These are phyloP conservation scores for Subacronicta megacephala DNA, from an alignment of 2,888 invertebrate species.

Conservation along the genomic window DNA sequence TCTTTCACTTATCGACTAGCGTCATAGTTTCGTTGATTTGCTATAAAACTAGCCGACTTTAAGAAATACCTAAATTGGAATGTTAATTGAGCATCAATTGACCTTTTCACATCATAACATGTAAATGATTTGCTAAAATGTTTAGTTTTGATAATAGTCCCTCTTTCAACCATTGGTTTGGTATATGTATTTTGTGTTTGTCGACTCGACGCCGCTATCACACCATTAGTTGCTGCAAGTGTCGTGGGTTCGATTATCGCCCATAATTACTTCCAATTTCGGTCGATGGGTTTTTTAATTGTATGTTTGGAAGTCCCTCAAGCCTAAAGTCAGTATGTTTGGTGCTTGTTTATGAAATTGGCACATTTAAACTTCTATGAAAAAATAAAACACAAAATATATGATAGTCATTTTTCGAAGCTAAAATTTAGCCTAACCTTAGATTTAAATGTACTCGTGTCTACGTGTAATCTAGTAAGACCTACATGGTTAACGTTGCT, in stretches of 20 bases:
- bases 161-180: not conserved
- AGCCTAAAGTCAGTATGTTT: too few relatives aligned
- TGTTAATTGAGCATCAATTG: not conserved
- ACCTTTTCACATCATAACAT: not conserved
- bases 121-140: conserved; percentile 3
- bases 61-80: not conserved
- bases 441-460: not conserved
- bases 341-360: too few relatives aligned
- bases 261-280: too few relatives aligned
- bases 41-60: not conserved
- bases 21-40: not conserved
- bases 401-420: not conserved
- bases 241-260: too few relatives aligned
- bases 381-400: not conserved
- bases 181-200: too few relatives aligned
- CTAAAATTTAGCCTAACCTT: not conserved
- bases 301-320: too few relatives aligned
- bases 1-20: conserved; percentile 10
- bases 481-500: conserved; percentile 1
- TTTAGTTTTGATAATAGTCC: not conserved
- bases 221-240: too few relatives aligned
- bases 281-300: too few relatives aligned
- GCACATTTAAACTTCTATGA: too few relatives aligned
- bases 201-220: too few relatives aligned
- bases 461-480: conserved; percentile 1